These are phyloP conservation scores for Pseudois nayaur DNA, from an alignment of 2,113 vertebrate genomes.

Conservation along the genomic window DNA sequence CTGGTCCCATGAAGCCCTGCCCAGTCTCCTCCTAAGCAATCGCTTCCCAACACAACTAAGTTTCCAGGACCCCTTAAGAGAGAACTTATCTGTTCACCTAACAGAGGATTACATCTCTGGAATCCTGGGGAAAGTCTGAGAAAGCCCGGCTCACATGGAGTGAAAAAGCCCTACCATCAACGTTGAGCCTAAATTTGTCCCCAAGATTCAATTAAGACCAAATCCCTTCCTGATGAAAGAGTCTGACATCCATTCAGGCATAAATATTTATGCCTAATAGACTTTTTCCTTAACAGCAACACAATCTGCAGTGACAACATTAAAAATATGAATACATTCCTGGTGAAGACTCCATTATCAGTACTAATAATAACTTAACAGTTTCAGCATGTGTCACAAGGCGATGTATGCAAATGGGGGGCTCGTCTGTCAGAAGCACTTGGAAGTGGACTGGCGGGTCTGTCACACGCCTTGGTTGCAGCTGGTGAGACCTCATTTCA, in stretches of 20 bases:
- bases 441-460: constrained; percentile 38
- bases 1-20: not conserved
- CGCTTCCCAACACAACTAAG: not conserved
- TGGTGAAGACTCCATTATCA: constrained; percentile 72
- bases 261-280: constrained; percentile 81
- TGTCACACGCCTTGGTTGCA: constrained; percentile 19
- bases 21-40: not conserved
- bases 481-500: constrained; percentile 12
- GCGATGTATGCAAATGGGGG: constrained; percentile 50
- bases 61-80: not conserved
- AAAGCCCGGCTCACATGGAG: constrained; percentile 10
- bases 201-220: constrained; percentile 76
- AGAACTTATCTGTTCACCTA: not conserved
- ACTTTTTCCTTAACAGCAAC: constrained; percentile 73
- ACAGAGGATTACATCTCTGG: not conserved
- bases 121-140: not conserved
- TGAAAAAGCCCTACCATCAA: not conserved
- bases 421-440: constrained; percentile 63
- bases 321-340: constrained; percentile 48
- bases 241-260: constrained; percentile 70
- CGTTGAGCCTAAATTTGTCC: constrained; percentile 44
- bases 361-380: constrained; percentile 66
- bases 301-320: constrained; percentile 73
- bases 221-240: constrained; percentile 74
- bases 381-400: constrained; percentile 62